Base-by-base conservation (phyloP, 2,113 vertebrate genomes). In the Anas platyrhynchos region DNA sequence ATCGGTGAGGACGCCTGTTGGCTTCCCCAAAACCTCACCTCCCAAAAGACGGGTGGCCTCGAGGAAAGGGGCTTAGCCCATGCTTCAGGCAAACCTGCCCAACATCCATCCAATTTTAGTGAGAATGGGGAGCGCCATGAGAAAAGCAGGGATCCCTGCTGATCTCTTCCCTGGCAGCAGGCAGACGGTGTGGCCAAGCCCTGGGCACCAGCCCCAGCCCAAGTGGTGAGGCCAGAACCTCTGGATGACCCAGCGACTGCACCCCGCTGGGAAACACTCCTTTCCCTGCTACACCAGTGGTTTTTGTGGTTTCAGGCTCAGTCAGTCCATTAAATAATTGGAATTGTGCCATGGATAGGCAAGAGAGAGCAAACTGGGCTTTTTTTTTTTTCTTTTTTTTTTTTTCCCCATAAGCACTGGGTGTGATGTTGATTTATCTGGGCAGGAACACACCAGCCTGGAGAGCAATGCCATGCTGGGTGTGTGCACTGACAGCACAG, bases 301-400 rank as follows among this genome's bases (percentile, higher is more conserved):
- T 90, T 32, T 65, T 50, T 91, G 72, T 61, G 89, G 84, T 95
- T 89, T 87, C 86, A 87, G 58, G 44, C 23, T 91, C 8, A 1
- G 61, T 91, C 63, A 91, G 71, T 18, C 65, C 22, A 27, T 82
- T 78, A 84, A 88, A 86, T 38, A 79, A 34, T 25, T 67, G 41
- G 73, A 87, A 92, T 32, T 13, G 8, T 55, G 88, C 67, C 61
- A 46, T 29, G 20, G 52, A 34, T 44, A 73, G 50, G 44, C 23
- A 56, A 87, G 46, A 87, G 71, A 58, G 62, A 79, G 43, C 9
- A 83, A 46, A 75, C 32, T 41, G 43, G 18, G 20, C 10, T 0
- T 5, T 4, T n/a, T 43, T 41, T n/a, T 25, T 20, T 12, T 13
- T 17, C n/a, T 50, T 27, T 22, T 46, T 41, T 25, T 20, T 12